Base-by-base conservation (phyloP, 2,113 vertebrate species). In the Eptesicus fuscus region DNA sequence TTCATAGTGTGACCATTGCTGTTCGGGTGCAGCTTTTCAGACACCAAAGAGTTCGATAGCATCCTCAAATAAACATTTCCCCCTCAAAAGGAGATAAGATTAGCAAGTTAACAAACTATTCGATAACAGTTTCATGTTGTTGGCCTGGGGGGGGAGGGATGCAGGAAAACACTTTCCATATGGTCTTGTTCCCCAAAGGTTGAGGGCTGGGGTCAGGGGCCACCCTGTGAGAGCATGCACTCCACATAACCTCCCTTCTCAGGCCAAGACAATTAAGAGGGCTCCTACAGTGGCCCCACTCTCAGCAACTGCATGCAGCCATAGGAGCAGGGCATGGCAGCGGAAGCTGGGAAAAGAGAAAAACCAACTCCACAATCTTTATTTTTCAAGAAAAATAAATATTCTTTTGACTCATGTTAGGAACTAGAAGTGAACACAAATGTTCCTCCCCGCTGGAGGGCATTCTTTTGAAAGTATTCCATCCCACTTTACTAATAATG, bases 221-320 rank as follows among this genome's bases (percentile, higher is more conserved):
- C 79, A 90, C 79, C 94, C 95, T 83, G 96, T 70, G 83, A 93
- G 44, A 40, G 47, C 78, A 76, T 28, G 59, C 70, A 76, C 67
- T 96, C 95, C 90, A 94, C 76, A 25, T 76, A 85, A 94, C 95
- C 14, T 88, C 76, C 69, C 83, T 67, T 89, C 85, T 87, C 92
- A 10, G 95, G 35, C 96, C 96, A 90, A 95, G 89, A 70, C 77
- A 49, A 93, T 94, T 91, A 92, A 83, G 73, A 83, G 77, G 23
- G 78, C 73, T 84, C 70, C 86, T 67, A 53, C 67, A 78, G 94
- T 56, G n/a, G 88, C 53, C 93, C 67, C 93, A 93, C 96, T 96
- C 97, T 93, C 89, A 91, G 95, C 91, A 97, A 90, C n/a, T 93
- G 44, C 73, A 20, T 6, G 49, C 37, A 44, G 59, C 1, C 2